phyloP scores from a whole-genome alignment of 2,113 vertebrate species.

The Aptenodytes forsteri region DNA sequence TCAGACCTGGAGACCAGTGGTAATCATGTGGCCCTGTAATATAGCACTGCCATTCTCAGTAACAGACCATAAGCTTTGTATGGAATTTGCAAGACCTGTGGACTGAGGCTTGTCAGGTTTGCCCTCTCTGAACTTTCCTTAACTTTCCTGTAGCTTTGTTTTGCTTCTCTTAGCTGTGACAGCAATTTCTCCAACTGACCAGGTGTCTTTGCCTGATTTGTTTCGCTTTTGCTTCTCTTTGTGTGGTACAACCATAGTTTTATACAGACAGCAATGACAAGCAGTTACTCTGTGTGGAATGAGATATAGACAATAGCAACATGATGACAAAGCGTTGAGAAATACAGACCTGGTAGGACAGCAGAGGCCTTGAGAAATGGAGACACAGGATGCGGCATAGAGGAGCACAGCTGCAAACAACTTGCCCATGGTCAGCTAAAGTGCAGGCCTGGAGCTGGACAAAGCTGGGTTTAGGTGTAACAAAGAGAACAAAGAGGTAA shows the following conservation, averaged over 20 bases:
- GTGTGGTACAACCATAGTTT: accelerated
- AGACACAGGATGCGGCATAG: background rate
- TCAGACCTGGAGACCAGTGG: background rate
- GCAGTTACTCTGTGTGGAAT: background rate
- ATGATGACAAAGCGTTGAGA: background rate
- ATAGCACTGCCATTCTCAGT: background rate
- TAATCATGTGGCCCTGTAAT: too few species aligned
- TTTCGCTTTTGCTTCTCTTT: background rate
- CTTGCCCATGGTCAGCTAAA: background rate
- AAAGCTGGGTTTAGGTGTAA: background rate
- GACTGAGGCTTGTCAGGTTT: background rate
- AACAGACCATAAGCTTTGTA: background rate
- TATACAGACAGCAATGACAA: background rate
- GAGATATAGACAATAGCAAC: background rate
- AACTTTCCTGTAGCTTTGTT: background rate
- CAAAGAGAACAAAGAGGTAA: background rate
- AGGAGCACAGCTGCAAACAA: background rate
- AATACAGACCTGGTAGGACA: background rate
- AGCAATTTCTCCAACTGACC: background rate
- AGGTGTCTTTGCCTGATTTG: background rate
- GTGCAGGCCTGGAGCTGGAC: background rate
- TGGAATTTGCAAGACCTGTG: background rate
- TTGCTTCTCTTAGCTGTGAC: background rate
- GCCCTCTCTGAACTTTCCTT: background rate
- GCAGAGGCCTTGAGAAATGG: background rate